A percentile compares a stretch with the other conserved stretches of the same genome.
Conservation (phyloP, 2,888 invertebrate species). For the Nephrotoma flavescens region DNA sequence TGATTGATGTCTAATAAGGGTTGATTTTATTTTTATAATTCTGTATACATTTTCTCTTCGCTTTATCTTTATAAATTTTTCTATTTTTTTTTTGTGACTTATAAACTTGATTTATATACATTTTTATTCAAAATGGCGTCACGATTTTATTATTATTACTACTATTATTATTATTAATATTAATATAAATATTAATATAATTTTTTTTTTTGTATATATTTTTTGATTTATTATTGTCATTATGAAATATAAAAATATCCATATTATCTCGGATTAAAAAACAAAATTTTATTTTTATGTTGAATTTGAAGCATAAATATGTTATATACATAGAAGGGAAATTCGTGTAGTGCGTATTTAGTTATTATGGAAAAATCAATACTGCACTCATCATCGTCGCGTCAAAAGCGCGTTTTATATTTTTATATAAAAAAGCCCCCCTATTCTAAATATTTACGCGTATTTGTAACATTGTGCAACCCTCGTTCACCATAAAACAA, state of each 20-base stretch:
- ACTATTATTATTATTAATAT: not conserved
- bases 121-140: slow-evolving; percentile 4
- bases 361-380: not conserved
- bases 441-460: not conserved
- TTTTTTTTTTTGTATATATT: not conserved
- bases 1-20: not conserved
- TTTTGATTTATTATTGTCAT: not conserved
- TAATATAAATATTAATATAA: not conserved
- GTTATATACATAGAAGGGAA: not conserved
- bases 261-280: not conserved
- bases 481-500: not conserved
- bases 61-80: not conserved
- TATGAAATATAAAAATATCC: not conserved
- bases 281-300: not conserved
- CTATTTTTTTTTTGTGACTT: not conserved
- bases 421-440: not conserved
- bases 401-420: not conserved
- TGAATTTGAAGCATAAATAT: not conserved
- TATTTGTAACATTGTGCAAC: not conserved
- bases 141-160: not conserved
- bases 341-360: not conserved
- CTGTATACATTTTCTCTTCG: not conserved
- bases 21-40: not conserved
- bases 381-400: not conserved
- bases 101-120: slow-evolving; percentile 1